Conservation (phyloP, 2,113 vertebrate species). For the Alectura lathami region DNA sequence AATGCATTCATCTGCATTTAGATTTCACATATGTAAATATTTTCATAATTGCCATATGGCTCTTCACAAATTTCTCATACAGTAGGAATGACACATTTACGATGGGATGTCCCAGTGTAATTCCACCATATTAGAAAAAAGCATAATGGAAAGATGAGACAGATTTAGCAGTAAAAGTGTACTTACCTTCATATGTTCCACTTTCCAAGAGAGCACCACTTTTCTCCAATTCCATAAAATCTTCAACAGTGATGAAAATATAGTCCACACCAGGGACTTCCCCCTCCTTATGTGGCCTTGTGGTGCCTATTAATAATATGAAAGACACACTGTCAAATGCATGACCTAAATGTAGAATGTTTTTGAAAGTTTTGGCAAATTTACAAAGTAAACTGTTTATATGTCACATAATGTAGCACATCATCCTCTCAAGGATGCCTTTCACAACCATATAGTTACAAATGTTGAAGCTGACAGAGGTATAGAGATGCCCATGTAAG, state of each 20-base stretch:
- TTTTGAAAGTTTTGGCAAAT: slow-evolving; percentile 42
- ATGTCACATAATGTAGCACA: background rate
- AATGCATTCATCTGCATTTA: background rate
- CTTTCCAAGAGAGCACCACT: slow-evolving; percentile 96
- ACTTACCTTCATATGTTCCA: slow-evolving; percentile 98
- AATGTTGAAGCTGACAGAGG: slow-evolving; percentile 15
- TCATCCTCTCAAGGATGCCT: background rate
- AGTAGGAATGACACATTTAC: background rate
- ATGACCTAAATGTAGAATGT: background rate
- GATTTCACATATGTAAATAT: slow-evolving; percentile 1
- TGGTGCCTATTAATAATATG: slow-evolving; percentile 86
- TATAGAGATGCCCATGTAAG: background rate
- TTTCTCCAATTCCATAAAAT: slow-evolving; percentile 98
- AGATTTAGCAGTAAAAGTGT: background rate
- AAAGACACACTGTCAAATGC: slow-evolving; percentile 27
- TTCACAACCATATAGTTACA: background rate
- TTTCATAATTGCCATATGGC: background rate
- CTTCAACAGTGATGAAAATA: slow-evolving; percentile 95
- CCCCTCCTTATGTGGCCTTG: slow-evolving; percentile 98
- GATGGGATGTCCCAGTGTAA: background rate
- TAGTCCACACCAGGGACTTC: slow-evolving; percentile 99
- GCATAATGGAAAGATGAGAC: background rate
- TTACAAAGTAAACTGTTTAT: background rate
- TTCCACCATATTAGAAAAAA: background rate
- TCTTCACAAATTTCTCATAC: background rate